Percentiles rank a stretch among this genome's conserved stretches.
Evolutionary conservation across 2,797 vertebrate genomes (phyloP).

Genomic region (Pyrrhura leucotis): DNA sequence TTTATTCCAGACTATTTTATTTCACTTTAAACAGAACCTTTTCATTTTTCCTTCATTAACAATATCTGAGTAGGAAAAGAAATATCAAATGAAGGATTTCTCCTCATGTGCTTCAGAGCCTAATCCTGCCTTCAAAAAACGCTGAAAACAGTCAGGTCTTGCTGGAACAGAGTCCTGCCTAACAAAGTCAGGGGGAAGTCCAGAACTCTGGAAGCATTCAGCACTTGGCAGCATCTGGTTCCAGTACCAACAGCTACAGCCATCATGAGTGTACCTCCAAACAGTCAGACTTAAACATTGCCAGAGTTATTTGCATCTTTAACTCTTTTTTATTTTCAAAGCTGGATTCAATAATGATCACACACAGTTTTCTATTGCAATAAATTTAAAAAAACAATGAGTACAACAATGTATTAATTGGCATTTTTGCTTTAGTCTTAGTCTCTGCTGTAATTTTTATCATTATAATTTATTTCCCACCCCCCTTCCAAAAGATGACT

Average conservation of each 20-base stretch:
- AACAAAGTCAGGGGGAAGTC: neutral
- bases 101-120: neutral
- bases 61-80: neutral
- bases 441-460: neutral
- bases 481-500: neutral
- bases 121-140: neutral
- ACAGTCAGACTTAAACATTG: neutral
- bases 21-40: neutral
- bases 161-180: neutral
- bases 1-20: neutral
- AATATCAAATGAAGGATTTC: neutral
- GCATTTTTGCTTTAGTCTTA: neutral
- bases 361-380: neutral
- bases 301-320: neutral
- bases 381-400: neutral
- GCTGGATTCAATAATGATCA: neutral
- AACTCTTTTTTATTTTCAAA: neutral
- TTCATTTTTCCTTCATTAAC: neutral
- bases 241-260: neutral
- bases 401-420: neutral
- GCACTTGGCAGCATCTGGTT: neutral
- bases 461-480: neutral
- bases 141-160: neutral
- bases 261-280: neutral
- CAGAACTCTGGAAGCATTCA: neutral